A percentile compares a stretch with the other conserved stretches of the same genome.
phyloP scores from a whole-genome alignment of 2,113 vertebrate species.

The Plecotus auritus region DNA sequence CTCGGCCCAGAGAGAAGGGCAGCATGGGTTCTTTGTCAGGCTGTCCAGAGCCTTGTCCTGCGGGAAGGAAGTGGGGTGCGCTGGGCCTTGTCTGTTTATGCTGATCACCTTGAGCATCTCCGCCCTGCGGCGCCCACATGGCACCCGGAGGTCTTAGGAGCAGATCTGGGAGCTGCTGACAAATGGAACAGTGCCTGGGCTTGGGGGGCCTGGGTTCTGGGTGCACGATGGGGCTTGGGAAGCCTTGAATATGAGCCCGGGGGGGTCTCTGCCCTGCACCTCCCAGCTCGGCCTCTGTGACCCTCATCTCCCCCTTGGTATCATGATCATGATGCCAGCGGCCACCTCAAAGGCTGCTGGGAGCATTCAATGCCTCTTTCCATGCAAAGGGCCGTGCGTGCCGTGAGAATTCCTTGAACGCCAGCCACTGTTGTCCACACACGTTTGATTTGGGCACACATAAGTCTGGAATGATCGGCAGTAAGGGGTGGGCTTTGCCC shows the following conservation, averaged over 20 bases:
- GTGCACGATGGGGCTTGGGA: background rate
- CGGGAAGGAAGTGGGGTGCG: background rate
- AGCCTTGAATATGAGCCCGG: background rate
- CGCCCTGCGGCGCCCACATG: background rate
- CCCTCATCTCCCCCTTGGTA: background rate
- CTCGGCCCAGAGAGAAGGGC: background rate
- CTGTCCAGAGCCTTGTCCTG: background rate
- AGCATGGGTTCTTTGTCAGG: accelerated
- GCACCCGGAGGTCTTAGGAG: background rate
- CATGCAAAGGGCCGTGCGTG: accelerated
- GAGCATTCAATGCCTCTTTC: background rate
- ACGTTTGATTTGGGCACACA: accelerated
- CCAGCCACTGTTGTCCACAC: background rate
- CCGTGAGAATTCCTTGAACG: accelerated
- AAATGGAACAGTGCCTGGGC: background rate
- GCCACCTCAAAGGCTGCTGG: background rate
- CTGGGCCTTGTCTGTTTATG: background rate
- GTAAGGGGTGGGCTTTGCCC: background rate
- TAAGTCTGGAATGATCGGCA: background rate
- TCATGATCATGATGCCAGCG: background rate
- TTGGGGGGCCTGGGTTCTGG: background rate
- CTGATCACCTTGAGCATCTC: accelerated
- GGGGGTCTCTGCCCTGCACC: background rate
- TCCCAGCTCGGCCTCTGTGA: background rate
- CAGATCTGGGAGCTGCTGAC: background rate